Percentiles rank a stretch among this genome's conserved stretches.
phyloP scores from a whole-genome alignment of 2,888 invertebrate species.

The Tuberolachnus salignus region DNA sequence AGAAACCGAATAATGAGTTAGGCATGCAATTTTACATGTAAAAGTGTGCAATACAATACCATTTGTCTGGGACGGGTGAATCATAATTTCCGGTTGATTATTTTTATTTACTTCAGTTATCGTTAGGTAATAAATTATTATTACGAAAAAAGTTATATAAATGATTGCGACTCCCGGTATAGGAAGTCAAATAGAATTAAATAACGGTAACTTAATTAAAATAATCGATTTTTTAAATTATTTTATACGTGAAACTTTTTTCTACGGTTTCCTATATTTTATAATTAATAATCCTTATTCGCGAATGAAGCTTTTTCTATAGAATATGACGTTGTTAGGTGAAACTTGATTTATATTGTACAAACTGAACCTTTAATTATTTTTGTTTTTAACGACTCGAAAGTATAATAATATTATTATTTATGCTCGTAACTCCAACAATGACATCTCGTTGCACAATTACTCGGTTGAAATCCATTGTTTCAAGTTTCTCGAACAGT shows the following conservation, averaged over 20 bases:
- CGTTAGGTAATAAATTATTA: background rate
- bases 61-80: too few relatives aligned
- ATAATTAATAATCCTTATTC: constrained; percentile 1
- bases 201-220: constrained; percentile 25
- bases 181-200: constrained; percentile 8
- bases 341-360: background rate
- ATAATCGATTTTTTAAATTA: constrained; percentile 27
- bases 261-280: background rate
- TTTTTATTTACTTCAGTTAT: too few relatives aligned
- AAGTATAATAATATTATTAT: background rate
- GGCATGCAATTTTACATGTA: too few relatives aligned
- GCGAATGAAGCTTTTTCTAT: background rate
- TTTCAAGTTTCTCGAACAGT: background rate
- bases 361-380: constrained; percentile 7
- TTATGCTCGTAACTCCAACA: background rate
- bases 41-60: too few relatives aligned
- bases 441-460: too few relatives aligned
- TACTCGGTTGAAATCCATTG: background rate
- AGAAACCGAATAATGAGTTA: too few relatives aligned
- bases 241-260: background rate
- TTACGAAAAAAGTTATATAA: background rate
- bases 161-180: too few relatives aligned
- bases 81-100: too few relatives aligned
- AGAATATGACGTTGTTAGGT: background rate
- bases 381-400: background rate